Base-by-base conservation (phyloP, 2,113 vertebrate genomes). In the Xiphorhynchus elegans region DNA sequence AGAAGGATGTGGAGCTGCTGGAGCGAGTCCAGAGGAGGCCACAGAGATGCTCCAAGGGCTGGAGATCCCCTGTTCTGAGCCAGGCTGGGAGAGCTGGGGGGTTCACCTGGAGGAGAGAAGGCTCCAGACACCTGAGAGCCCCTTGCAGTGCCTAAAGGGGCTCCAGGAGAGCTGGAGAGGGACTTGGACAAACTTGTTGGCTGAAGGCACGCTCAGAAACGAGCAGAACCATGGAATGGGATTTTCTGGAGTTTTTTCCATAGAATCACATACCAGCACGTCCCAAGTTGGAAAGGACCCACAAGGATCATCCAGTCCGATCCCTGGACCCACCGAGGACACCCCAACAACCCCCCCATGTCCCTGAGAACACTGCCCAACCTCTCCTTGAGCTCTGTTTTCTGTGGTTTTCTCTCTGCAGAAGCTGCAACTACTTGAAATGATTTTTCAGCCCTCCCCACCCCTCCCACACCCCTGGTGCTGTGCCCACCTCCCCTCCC, bases 41-140 rank as follows among this genome's bases (percentile, higher is more conserved):
- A 2, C 0, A 0, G 53, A 8, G 62, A 2, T 69, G n/a, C 11
- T 35, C 2, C 29, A 5, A 49, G 63, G 47, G 47, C 72, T 69
- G 63, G 63, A 68, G 39, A 13, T 24, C 35, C 69, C 46, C 52
- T 40, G 46, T 35, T 20, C 17, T 47, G 62, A 74, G 63, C n/a
- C 78, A 62, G 56, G 17, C 35, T 70, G 55, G 63, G 7, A 47
- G 39, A 56, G 35, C 76, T 72, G 76, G 44, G 9, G 5, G 2
- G 76, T 3, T 74, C 44, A 4, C 11, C 50, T 76, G 40, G 40
- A 31, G 6, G 19, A 4, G 55, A 16, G 63, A 49, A 76, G 62
- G 60, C 4, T 84, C 9, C 72, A 70, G 31, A 70, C 42, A 77
- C 12, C 72, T 63, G 17, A 56, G 80, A 77, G 56, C 64, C 35